Conservation (phyloP, 2,888 invertebrate species). For the Drosophila affinis region DNA sequence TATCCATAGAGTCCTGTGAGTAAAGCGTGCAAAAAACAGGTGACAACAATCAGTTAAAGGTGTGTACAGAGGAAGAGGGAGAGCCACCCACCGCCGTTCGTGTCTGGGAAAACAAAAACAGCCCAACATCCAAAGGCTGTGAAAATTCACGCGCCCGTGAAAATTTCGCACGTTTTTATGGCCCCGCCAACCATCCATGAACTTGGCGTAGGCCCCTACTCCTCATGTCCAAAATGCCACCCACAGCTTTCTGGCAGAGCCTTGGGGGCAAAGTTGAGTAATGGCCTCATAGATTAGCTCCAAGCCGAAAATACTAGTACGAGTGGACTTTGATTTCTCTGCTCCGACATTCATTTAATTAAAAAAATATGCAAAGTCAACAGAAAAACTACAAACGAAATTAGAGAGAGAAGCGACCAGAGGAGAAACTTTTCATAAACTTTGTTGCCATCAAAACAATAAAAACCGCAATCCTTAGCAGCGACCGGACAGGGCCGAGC, state of each 20-base stretch:
- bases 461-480: conserved; percentile 76
- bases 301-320: conserved; percentile 14
- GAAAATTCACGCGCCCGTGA: conserved; percentile 71
- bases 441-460: conserved; percentile 80
- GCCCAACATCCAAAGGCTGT: conserved; percentile 46
- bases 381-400: conserved; percentile 77
- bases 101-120: conserved; percentile 61
- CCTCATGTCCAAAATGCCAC: conserved; percentile 22
- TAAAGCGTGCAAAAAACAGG: conserved; percentile 51
- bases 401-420: conserved; percentile 38
- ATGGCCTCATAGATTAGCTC: conserved; percentile 75
- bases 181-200: conserved; percentile 29
- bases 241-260: background rate
- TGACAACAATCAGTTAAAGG: conserved; percentile 64
- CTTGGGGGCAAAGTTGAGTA: conserved; percentile 60
- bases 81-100: conserved; percentile 5
- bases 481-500: background rate
- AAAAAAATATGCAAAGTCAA: conserved; percentile 81
- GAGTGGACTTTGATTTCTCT: conserved; percentile 59
- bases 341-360: conserved; percentile 70
- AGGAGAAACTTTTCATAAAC: conserved; percentile 72
- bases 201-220: background rate
- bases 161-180: conserved; percentile 84
- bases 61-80: conserved; percentile 8
- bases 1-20: conserved; percentile 17